phyloP scores from a whole-genome alignment of 2,113 vertebrate species.

The Hippocampus guttulatus region DNA sequence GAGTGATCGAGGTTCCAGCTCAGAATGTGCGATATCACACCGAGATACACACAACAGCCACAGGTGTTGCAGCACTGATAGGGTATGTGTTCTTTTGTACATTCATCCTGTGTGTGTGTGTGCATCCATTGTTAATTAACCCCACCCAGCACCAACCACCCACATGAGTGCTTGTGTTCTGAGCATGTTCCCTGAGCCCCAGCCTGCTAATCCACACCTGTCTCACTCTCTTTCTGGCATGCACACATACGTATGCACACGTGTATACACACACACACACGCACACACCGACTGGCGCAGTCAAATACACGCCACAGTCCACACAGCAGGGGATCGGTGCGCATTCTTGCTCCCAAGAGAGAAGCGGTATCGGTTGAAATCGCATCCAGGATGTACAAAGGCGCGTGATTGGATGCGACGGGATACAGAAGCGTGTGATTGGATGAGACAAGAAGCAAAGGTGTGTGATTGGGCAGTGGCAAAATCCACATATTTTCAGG shows the following conservation, averaged over 20 bases:
- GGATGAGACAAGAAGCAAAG: no score
- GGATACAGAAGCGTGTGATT: no score
- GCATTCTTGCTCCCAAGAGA: conserved; percentile 10
- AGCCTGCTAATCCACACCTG: conserved; percentile 65
- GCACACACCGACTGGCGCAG: not conserved
- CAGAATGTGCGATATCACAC: conserved; percentile 44
- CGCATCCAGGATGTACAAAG: no score
- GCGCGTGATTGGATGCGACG: no score
- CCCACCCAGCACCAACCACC: not conserved
- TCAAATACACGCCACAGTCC: not conserved
- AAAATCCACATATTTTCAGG: no score
- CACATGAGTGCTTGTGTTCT: not conserved
- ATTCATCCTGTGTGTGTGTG: conserved; percentile 15
- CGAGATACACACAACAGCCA: conserved; percentile 33
- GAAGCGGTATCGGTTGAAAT: no score
- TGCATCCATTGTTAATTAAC: conserved; percentile 5
- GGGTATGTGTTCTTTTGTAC: conserved; percentile 52
- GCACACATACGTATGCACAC: conserved; percentile 21
- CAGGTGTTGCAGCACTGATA: conserved; percentile 62
- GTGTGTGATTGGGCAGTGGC: no score
- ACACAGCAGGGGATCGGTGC: conserved; percentile 21
- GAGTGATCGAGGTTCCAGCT: not conserved
- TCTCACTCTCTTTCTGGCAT: conserved; percentile 20
- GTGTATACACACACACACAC: conserved; percentile 15
- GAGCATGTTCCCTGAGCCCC: not conserved